These are phyloP conservation scores for Corythaeola cristata DNA, from an alignment of 2,113 vertebrate genomes.

Conservation along the genomic window DNA sequence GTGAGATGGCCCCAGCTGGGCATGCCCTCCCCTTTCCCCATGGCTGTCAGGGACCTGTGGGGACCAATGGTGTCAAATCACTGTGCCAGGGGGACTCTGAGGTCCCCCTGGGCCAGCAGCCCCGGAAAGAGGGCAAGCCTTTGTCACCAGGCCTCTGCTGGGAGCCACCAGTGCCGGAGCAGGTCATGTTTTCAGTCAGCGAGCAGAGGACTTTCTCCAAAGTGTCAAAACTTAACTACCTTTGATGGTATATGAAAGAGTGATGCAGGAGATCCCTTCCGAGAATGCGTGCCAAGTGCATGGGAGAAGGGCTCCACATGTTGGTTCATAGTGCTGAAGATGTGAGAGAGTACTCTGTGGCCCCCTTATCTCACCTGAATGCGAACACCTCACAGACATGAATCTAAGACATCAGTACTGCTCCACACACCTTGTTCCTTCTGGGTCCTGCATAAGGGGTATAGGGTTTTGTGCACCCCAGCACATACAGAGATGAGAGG, in stretches of 20 bases:
- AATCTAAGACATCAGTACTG: not conserved
- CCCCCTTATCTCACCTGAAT: not conserved
- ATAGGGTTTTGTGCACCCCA: not conserved
- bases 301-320: not conserved
- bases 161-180: fast-evolving
- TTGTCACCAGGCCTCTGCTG: not conserved
- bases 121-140: not conserved
- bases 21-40: not conserved
- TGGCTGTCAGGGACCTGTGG: not conserved
- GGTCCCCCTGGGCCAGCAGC: not conserved
- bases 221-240: not conserved
- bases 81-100: not conserved
- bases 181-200: not conserved
- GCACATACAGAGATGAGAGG: not conserved
- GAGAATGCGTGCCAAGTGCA: not conserved
- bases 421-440: not conserved
- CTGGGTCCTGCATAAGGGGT: not conserved
- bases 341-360: fast-evolving
- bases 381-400: not conserved
- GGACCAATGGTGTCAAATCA: not conserved
- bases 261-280: not conserved
- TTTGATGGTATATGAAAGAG: not conserved
- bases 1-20: not conserved
- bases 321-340: not conserved
- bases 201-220: not conserved